A percentile compares a stretch with the other conserved stretches of the same genome.
Evolutionary conservation across 2,113 vertebrate genomes (phyloP).

Genomic region (Ceyx margarethae): DNA sequence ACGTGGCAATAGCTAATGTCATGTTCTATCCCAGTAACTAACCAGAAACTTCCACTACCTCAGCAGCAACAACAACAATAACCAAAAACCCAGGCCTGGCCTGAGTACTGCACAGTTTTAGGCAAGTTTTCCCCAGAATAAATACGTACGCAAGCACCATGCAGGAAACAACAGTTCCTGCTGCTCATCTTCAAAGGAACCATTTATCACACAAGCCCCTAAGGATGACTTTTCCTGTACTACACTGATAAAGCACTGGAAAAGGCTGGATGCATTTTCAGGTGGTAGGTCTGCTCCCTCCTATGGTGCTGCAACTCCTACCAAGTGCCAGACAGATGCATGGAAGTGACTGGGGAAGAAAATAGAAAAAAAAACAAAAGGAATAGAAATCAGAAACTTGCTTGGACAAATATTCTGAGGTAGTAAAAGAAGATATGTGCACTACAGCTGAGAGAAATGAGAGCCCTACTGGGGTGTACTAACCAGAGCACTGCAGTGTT

Average conservation of each 20-base stretch:
- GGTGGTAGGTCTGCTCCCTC: neutral
- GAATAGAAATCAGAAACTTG: neutral
- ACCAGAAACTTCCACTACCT: neutral
- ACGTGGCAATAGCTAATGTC: neutral
- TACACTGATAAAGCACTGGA: neutral
- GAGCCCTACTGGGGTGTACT: neutral
- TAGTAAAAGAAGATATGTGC: neutral
- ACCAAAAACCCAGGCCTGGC: neutral
- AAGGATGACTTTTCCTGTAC: neutral
- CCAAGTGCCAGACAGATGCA: neutral
- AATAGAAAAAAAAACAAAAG: too few species aligned
- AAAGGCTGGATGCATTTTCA: neutral
- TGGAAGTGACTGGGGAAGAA: neutral
- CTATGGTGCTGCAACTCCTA: neutral
- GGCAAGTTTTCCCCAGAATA: neutral
- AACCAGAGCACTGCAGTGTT: neutral
- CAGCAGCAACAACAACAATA: neutral
- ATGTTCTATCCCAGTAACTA: neutral
- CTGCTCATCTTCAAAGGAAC: accelerated
- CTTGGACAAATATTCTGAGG: neutral
- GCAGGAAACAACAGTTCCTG: neutral
- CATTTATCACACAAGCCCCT: neutral
- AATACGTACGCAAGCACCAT: accelerated
- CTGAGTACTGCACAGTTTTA: neutral
- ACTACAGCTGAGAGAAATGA: neutral